phyloP scores from a whole-genome alignment of 2,888 invertebrate genomes.

The Macaria liturata region DNA sequence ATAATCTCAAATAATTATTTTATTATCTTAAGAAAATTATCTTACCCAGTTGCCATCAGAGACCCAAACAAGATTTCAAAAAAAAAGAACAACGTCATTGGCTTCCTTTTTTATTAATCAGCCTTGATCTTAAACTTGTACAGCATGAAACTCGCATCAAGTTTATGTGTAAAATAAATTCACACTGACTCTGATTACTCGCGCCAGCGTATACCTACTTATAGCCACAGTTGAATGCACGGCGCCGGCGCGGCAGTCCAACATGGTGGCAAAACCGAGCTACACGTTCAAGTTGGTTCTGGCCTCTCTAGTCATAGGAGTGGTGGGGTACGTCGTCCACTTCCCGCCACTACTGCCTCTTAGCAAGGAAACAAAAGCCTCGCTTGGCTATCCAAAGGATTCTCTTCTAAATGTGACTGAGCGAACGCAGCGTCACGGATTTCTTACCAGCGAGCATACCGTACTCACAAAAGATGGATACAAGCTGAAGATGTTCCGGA shows the following conservation, averaged over 20 bases:
- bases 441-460: constrained; percentile 53
- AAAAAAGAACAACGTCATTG: no score
- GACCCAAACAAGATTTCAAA: no score
- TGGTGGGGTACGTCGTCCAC: constrained; percentile 23
- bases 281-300: constrained; percentile 26
- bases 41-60: no score
- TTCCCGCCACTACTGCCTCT: constrained; percentile 27
- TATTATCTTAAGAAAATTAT: no score
- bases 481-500: constrained; percentile 55
- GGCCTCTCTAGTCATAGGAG: constrained; percentile 29
- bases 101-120: neutral
- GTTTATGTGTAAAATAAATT: neutral
- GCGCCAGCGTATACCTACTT: no score
- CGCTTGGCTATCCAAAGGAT: constrained; percentile 35
- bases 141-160: neutral
- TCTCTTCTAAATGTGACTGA: constrained; percentile 36
- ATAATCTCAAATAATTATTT: no score
- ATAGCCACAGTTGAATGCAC: neutral
- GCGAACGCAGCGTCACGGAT: constrained; percentile 44
- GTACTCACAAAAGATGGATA: constrained; percentile 65
- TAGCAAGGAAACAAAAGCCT: constrained; percentile 26
- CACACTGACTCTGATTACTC: no score
- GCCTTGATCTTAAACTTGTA: constrained; percentile 21
- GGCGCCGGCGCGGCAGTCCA: constrained; percentile 5
- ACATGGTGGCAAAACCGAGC: constrained; percentile 29